A percentile compares a stretch with the other conserved stretches of the same genome.
phyloP scores from a whole-genome alignment of 2,113 vertebrate species.

The Ploceus nigricollis region DNA sequence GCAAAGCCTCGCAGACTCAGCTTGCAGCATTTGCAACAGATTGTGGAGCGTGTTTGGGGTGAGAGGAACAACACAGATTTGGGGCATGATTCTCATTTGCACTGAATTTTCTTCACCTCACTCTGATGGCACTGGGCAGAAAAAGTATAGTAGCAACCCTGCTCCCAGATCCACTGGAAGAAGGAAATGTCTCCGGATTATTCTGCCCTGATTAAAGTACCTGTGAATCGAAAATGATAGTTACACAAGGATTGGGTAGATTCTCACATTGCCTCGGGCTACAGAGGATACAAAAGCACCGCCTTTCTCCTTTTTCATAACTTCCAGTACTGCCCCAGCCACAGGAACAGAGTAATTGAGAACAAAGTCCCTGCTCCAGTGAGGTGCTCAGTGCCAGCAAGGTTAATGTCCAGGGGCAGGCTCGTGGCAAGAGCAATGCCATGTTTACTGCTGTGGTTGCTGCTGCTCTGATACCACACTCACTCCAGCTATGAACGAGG shows the following conservation, averaged over 20 bases:
- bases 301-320: background rate
- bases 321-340: background rate
- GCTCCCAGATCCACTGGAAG: background rate
- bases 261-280: background rate
- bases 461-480: background rate
- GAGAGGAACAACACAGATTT: background rate
- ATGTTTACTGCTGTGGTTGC: background rate
- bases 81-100: background rate
- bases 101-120: background rate
- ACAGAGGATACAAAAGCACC: background rate
- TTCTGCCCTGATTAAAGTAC: background rate
- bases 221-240: background rate
- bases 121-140: background rate
- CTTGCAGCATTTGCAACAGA: background rate
- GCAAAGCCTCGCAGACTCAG: background rate
- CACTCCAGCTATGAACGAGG: background rate
- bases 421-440: background rate
- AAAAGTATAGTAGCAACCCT: background rate
- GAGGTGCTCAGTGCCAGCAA: background rate
- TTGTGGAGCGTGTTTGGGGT: accelerated
- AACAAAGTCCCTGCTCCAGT: constrained; percentile 14
- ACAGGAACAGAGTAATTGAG: constrained; percentile 1
- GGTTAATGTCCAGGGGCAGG: constrained; percentile 47
- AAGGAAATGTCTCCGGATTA: background rate
- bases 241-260: background rate